These are phyloP conservation scores for Caenorhabditis drosophilae DNA, from an alignment of 2,888 invertebrate species.

Conservation along the genomic window DNA sequence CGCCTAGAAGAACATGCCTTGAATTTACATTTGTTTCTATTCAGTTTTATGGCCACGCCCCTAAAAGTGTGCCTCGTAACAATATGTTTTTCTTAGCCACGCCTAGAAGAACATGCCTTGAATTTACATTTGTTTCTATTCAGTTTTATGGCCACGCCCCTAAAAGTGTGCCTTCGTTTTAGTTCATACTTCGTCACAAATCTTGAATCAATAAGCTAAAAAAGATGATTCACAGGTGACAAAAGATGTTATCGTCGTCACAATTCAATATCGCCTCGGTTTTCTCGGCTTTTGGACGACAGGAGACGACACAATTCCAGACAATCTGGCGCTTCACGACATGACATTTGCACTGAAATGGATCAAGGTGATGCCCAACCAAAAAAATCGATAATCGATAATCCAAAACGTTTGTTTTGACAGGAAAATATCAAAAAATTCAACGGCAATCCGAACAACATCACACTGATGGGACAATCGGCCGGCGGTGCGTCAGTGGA, in stretches of 20 bases:
- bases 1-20: too few relatives aligned
- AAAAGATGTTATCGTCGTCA: slow-evolving; percentile 52
- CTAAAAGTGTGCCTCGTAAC: too few relatives aligned
- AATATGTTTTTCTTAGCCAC: too few relatives aligned
- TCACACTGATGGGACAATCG: slow-evolving; percentile 51
- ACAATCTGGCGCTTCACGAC: slow-evolving; percentile 47
- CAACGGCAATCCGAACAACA: slow-evolving; percentile 43
- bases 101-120: too few relatives aligned
- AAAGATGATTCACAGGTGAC: slow-evolving; percentile 24
- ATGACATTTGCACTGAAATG: slow-evolving; percentile 49
- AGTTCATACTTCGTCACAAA: too few relatives aligned
- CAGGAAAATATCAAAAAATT: slow-evolving; percentile 38
- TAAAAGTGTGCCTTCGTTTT: neutral
- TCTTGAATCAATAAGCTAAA: neutral
- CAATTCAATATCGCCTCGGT: slow-evolving; percentile 56
- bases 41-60: too few relatives aligned
- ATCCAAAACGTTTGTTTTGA: neutral
- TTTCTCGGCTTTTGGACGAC: slow-evolving; percentile 52
- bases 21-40: too few relatives aligned
- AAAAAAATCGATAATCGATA: neutral
- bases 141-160: too few relatives aligned
- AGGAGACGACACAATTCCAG: slow-evolving; percentile 44
- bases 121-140: too few relatives aligned
- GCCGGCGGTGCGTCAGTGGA: slow-evolving; percentile 50
- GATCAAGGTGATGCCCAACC: too few relatives aligned